These are phyloP conservation scores for Cavia aperea DNA, from an alignment of 2,113 vertebrate species.

Conservation along the genomic window DNA sequence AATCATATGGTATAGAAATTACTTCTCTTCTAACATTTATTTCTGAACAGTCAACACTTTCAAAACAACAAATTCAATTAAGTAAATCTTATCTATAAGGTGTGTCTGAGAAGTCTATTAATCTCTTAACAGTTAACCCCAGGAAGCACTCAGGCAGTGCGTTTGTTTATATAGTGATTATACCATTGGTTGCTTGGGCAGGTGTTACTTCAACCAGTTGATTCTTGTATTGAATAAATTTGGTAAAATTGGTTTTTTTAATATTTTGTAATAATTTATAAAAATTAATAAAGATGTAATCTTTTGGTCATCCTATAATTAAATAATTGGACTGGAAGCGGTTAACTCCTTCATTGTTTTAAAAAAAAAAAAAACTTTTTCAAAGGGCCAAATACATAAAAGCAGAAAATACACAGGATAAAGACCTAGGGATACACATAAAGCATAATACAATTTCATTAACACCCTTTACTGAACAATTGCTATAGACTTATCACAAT, in stretches of 20 bases:
- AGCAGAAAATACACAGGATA: constrained; percentile 14
- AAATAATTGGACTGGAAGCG: background rate
- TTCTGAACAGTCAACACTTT: constrained; percentile 9
- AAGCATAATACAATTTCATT: background rate
- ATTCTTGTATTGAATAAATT: background rate
- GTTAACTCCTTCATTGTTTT: background rate
- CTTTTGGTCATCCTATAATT: background rate
- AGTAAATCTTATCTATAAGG: background rate
- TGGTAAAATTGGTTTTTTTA: background rate
- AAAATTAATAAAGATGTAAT: background rate
- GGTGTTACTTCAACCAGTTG: background rate
- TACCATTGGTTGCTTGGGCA: background rate
- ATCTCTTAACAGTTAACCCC: background rate
- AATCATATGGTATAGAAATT: background rate
- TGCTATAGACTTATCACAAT: background rate
- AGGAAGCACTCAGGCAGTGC: background rate
- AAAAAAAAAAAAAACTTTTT: background rate
- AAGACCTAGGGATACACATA: background rate
- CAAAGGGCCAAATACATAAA: background rate
- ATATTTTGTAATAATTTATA: background rate
- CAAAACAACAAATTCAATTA: constrained; percentile 9
- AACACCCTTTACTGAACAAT: background rate
- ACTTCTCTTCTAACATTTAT: background rate
- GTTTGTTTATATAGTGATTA: background rate
- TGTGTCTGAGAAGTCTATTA: background rate